A percentile compares a stretch with the other conserved stretches of the same genome.
Evolutionary conservation across 2,113 vertebrate species (phyloP).

Genomic region (Prunella himalayana): DNA sequence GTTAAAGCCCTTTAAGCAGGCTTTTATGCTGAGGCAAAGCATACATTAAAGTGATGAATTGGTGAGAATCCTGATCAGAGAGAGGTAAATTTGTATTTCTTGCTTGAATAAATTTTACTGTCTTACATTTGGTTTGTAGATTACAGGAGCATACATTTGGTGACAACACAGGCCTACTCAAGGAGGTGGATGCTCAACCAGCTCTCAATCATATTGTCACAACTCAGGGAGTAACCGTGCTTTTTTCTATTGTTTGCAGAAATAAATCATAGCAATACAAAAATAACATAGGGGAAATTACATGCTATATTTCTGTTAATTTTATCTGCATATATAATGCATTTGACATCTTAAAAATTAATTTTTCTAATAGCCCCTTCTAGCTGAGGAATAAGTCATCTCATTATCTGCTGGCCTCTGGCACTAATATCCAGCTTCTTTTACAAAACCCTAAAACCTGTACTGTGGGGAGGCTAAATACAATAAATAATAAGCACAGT

Average conservation of each 20-base stretch:
- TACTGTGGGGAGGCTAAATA: background rate
- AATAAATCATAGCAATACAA: background rate
- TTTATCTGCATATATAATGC: background rate
- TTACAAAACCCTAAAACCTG: background rate
- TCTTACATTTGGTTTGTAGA: constrained; percentile 57
- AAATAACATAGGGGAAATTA: background rate
- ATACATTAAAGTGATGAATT: constrained; percentile 70
- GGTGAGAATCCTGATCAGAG: constrained; percentile 45
- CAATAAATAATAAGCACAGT: background rate
- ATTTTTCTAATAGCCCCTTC: background rate
- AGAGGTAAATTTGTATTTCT: constrained; percentile 63
- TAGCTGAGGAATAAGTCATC: background rate
- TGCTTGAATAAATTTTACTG: constrained; percentile 64
- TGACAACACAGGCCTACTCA: constrained; percentile 40
- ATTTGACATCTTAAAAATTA: background rate
- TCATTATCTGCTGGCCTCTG: constrained; percentile 12
- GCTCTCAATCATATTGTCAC: constrained; percentile 59
- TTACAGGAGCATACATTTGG: constrained; percentile 45
- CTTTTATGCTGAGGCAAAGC: constrained; percentile 12
- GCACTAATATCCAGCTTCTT: background rate
- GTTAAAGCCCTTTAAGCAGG: constrained; percentile 2
- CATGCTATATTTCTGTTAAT: background rate
- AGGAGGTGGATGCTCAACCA: constrained; percentile 8
- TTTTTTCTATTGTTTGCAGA: background rate
- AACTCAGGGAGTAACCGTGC: background rate